These are phyloP conservation scores for Hemaris fuciformis DNA, from an alignment of 2,888 invertebrate genomes.

Conservation along the genomic window DNA sequence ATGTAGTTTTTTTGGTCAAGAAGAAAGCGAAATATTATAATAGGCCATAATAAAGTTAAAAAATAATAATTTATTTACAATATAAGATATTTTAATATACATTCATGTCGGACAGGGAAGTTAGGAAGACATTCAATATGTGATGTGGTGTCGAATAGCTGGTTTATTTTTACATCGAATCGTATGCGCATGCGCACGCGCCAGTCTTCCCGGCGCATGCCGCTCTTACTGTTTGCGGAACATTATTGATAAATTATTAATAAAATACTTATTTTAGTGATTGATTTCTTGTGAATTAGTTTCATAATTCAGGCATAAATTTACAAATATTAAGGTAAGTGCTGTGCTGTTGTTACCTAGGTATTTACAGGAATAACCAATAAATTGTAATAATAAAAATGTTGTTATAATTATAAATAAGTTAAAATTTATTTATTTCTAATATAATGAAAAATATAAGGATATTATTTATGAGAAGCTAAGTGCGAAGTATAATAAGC, in stretches of 20 bases:
- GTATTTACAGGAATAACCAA: no score
- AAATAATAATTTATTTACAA: no score
- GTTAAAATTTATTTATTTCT: no score
- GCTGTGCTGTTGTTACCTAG: no score
- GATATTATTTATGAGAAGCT: not conserved
- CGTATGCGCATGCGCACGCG: conserved; percentile 30
- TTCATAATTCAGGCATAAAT: no score
- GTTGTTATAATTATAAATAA: no score
- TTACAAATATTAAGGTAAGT: no score
- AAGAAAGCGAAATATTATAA: no score
- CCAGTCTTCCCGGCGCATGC: conserved; percentile 28
- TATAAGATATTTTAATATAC: not conserved
- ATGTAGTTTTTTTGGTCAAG: no score
- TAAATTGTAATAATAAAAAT: no score
- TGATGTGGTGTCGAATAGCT: conserved; percentile 19
- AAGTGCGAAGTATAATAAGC: not conserved
- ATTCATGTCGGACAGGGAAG: not conserved
- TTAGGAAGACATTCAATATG: conserved; percentile 22
- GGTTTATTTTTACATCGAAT: conserved; percentile 47
- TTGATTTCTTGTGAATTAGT: not conserved
- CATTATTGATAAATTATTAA: not conserved
- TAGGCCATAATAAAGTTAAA: no score
- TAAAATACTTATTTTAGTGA: not conserved
- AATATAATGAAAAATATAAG: no score
- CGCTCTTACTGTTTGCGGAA: not conserved